Percentiles rank a stretch among this genome's conserved stretches.
Evolutionary conservation across 2,888 invertebrate genomes (phyloP).

Genomic region (Anarsia innoxiella): DNA sequence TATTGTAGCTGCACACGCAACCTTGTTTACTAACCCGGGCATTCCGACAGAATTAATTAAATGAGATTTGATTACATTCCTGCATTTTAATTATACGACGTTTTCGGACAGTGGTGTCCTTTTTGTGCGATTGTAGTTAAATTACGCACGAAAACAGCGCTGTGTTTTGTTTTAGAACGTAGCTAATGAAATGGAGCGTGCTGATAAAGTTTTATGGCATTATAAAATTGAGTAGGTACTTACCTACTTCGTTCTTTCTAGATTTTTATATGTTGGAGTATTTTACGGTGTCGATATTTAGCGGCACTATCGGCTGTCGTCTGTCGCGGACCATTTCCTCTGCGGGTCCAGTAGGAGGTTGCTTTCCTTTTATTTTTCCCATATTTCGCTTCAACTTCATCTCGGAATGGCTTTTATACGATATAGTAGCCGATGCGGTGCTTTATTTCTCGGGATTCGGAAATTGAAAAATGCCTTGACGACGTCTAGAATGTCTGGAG

Average conservation of each 20-base stretch:
- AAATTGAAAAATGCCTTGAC: conserved; percentile 6
- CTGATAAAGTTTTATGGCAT: too few species aligned
- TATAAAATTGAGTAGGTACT: too few species aligned
- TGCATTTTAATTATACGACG: conserved; percentile 1
- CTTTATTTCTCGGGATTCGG: conserved; percentile 7
- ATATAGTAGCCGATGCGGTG: conserved; percentile 13
- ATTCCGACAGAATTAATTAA: conserved; percentile 14
- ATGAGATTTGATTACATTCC: conserved; percentile 8
- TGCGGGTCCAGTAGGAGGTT: conserved; percentile 19
- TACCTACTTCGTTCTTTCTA: too few species aligned
- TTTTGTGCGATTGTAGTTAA: not conserved
- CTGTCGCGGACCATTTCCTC: conserved; percentile 26
- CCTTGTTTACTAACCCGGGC: conserved; percentile 14
- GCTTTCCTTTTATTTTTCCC: conserved; percentile 22
- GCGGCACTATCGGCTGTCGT: too few species aligned
- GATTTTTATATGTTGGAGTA: too few species aligned
- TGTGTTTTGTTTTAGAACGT: too few species aligned
- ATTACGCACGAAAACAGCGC: too few species aligned
- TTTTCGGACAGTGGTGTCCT: not conserved
- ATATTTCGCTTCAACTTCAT: conserved; percentile 12
- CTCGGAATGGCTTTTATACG: conserved; percentile 10
- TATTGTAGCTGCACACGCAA: conserved; percentile 26
- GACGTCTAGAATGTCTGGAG: not conserved
- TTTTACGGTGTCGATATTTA: not conserved
- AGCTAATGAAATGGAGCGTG: too few species aligned